Evolutionary conservation across 2,797 vertebrate species (phyloP).

Genomic region (Diplodus puntazzo): DNA sequence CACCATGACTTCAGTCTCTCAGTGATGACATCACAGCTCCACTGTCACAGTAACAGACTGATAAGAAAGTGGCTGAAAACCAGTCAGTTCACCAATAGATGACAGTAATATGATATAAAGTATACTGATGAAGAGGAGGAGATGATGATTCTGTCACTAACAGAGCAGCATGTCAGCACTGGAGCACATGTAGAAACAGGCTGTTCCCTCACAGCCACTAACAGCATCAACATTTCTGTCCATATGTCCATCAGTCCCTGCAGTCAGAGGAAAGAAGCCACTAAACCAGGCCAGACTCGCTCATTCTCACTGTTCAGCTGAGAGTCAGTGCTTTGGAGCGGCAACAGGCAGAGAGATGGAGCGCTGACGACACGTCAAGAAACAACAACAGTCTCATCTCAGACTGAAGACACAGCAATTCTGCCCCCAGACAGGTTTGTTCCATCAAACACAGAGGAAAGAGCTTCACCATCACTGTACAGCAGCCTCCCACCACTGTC

Average conservation of each 20-base stretch:
- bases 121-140: neutral
- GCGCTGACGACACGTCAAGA: neutral
- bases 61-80: too few species aligned
- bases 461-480: neutral
- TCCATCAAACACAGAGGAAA: constrained; percentile 9
- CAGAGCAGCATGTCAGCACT: neutral
- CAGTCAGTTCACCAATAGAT: too few species aligned
- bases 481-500: constrained; percentile 36
- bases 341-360: neutral
- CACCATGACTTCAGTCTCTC: neutral
- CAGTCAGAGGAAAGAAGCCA: neutral
- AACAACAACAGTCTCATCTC: constrained; percentile 2
- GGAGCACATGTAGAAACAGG: neutral
- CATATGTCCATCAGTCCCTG: neutral
- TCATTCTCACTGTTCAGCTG: neutral
- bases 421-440: neutral
- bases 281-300: neutral
- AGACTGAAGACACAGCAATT: constrained; percentile 8
- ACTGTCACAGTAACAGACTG: too few species aligned
- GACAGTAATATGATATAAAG: neutral
- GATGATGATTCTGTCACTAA: neutral
- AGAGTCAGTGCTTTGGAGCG: neutral
- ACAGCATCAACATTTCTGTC: neutral
- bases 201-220: neutral
- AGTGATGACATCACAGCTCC: too few species aligned